Conservation (phyloP, 2,888 invertebrate genomes). For the Aromia moschata region DNA sequence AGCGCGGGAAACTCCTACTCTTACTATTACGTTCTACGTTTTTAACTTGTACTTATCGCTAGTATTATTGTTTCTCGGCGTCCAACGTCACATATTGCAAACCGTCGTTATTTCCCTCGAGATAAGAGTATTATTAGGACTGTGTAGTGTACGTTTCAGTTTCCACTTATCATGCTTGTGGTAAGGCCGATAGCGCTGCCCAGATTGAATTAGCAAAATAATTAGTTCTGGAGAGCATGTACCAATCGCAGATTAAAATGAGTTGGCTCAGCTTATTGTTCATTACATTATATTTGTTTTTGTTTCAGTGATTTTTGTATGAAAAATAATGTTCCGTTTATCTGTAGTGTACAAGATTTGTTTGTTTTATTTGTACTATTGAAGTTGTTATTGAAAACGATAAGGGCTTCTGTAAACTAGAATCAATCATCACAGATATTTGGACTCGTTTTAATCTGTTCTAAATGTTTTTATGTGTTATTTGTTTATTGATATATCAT, state of each 20-base stretch:
- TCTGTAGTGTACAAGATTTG: too few species aligned
- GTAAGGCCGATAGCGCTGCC: not conserved
- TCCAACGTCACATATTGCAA: conserved; percentile 15
- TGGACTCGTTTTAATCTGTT: too few species aligned
- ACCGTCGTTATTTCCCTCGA: not conserved
- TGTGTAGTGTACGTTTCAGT: not conserved
- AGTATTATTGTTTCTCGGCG: conserved; percentile 3
- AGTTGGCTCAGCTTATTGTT: not conserved
- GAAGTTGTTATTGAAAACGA: not conserved
- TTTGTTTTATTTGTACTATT: not conserved
- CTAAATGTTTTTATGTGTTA: too few species aligned
- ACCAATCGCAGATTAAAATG: conserved; percentile 1
- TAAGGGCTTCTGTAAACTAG: not conserved
- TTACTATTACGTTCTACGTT: conserved; percentile 7
- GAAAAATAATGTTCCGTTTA: not conserved
- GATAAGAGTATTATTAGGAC: not conserved
- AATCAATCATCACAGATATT: too few species aligned
- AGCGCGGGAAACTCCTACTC: conserved; percentile 11
- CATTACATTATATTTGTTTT: not conserved
- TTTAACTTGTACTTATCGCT: conserved; percentile 1
- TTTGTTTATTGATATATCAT: too few species aligned
- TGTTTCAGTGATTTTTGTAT: not conserved
- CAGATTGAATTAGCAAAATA: conserved; percentile 1
- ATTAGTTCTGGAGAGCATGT: conserved; percentile 1
- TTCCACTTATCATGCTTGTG: not conserved